Percentiles rank a stretch among this genome's conserved stretches.
Evolutionary conservation across 2,113 vertebrate species (phyloP).

Genomic region (Abramis brama): DNA sequence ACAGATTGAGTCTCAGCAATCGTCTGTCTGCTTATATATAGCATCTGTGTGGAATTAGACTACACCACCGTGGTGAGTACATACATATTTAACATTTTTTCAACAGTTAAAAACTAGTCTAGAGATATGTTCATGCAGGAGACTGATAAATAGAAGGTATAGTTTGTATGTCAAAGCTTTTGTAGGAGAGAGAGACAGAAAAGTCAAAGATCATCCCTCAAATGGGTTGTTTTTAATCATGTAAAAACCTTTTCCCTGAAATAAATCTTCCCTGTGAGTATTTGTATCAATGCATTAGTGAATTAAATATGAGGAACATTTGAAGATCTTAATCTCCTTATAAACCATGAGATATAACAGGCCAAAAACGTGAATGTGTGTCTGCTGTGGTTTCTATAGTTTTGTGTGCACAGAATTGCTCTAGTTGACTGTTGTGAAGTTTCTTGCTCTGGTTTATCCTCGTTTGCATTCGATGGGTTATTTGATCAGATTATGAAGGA

Average conservation of each 20-base stretch:
- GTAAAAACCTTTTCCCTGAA: not conserved
- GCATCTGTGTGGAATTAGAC: slow-evolving; percentile 42
- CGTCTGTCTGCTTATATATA: slow-evolving; percentile 27
- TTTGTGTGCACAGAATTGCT: not conserved
- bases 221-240: not conserved
- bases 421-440: not conserved
- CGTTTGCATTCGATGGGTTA: not conserved
- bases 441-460: not conserved
- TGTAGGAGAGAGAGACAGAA: too few relatives aligned
- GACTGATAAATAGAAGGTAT: not conserved
- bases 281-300: not conserved
- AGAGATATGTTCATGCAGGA: not conserved
- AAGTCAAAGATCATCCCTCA: not conserved
- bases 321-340: not conserved
- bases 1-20: slow-evolving; percentile 36
- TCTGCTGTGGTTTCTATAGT: not conserved
- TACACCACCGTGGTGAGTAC: slow-evolving; percentile 53
- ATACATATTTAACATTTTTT: not conserved
- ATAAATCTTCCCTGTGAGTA: not conserved
- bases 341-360: not conserved
- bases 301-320: not conserved
- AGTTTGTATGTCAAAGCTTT: not conserved
- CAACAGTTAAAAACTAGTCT: not conserved
- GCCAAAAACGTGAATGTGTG: not conserved
- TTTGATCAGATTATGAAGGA: not conserved